Base-by-base conservation (phyloP, 1,140 invertebrate genomes). In the Drosophila cardini region DNA sequence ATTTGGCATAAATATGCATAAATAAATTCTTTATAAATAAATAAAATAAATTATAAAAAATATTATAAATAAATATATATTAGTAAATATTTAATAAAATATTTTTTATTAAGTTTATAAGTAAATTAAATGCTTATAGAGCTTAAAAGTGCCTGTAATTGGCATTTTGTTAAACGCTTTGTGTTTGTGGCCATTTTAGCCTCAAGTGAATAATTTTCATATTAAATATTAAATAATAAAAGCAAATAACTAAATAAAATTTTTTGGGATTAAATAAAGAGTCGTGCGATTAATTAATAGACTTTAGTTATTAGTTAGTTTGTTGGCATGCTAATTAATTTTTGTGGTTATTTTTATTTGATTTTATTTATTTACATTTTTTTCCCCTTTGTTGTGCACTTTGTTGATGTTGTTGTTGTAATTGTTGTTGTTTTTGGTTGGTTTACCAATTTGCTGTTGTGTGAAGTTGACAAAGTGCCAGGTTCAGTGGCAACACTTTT, bases 401-500 rank as follows among this genome's bases (percentile, higher is more conserved):
- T 46, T 56, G 21, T 52, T 75, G 40, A 6, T 45, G 18, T 18
- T 18, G 48, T 3, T 52, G 13, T 45, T 15, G 48, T 61, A 13
- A 34, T 38, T 63, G 26, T 32, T 72, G 38, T 34, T 43, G 46
- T 21, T 50, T 42, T 30, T 62, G 26, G 72, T 45, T 64, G 69
- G 70, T 67, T 67, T 72, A 55, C 55, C 70, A 72, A 76, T 76
- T 76, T 76, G 69, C 58, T 64, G 63, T 72, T 72, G 70, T 50
- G 61, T 76, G 73, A 72, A 76, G 73, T 76, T 76, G 73, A 76
- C 73, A 76, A 72, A 72, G 73, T 76, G 69, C 70, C 73, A 65
- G 69, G 48, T 52, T 43, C 61, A 46, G 53, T 75, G 67, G 56
- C 68, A 40, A 57, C 69, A 55, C 57, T 70, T 45, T 76, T 69